These are phyloP conservation scores for Pasiphila rectangulata DNA, from an alignment of 2,888 invertebrate genomes.

Conservation along the genomic window DNA sequence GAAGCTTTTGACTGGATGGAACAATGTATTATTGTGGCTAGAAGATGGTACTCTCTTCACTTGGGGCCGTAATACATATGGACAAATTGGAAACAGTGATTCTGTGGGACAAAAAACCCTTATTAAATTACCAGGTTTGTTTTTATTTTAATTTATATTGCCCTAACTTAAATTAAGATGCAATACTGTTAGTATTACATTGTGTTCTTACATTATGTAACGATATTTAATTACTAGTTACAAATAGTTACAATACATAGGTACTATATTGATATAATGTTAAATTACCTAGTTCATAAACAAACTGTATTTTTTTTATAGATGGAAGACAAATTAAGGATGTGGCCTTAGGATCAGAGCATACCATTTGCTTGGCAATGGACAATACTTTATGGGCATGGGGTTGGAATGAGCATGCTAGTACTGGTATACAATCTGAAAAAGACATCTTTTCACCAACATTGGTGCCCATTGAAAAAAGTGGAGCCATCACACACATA, in stretches of 20 bases:
- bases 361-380: conserved; percentile 85
- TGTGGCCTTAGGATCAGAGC: conserved; percentile 88
- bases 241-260: too few species aligned
- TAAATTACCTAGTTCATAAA: too few species aligned
- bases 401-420: conserved; percentile 96
- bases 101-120: conserved; percentile 54
- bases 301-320: conserved; percentile 45
- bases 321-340: conserved; percentile 73
- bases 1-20: conserved; percentile 87
- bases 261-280: too few species aligned
- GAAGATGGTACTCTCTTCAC: conserved; percentile 83
- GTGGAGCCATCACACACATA: conserved; percentile 48
- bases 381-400: conserved; percentile 86
- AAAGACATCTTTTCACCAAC: conserved; percentile 54
- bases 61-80: conserved; percentile 92
- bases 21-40: conserved; percentile 85
- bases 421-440: conserved; percentile 83
- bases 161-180: too few species aligned
- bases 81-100: conserved; percentile 83
- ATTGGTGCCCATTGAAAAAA: conserved; percentile 48
- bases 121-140: conserved; percentile 64
- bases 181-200: too few species aligned
- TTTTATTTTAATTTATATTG: neutral
- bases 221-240: too few species aligned
- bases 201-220: too few species aligned